Base-by-base conservation (phyloP, 2,888 invertebrate species). In the Phytoseiulus persimilis region DNA sequence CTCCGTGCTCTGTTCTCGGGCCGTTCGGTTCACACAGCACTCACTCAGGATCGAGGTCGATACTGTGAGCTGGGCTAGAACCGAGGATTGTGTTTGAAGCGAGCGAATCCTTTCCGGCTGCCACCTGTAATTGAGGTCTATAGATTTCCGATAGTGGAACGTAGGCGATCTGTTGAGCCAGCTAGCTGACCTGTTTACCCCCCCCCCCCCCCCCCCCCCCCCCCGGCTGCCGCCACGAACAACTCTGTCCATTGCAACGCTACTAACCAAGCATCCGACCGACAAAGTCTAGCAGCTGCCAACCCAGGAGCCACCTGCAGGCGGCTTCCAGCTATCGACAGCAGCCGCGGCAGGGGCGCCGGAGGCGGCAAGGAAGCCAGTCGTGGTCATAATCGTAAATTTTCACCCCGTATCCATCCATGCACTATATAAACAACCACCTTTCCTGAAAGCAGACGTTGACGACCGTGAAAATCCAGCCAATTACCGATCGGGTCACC, bases 51-150 rank as follows among this genome's bases (percentile, higher is more conserved):
- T 14, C 65, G 65, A 11, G 9, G 23, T 28, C 23, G 65, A 28
- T 2, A 28, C 65, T 65, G 65, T 18, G 65, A 65, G 14, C 28
- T 18, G 65, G 18, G 1, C 28, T 18, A 23, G 65, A 2, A 28
- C 39, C 23, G 18, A 65, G 28, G 65, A 65, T 28, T 65, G 65
- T 65, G 65, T 65, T 65, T 65, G 65, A 65, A 65, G 65, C 65
- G 14, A 65, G 28, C 65, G 65, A 28, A 28, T 65, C 28, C 65
- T 65, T 65, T 65, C 18, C 18, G 65, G 65, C 65, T 65, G 65
- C 65, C 65, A 65, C 65, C 65, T 65, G 65, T 65, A 65, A 65
- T 65, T 65, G 65, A 65, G 65, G 65, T 65, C 65, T 65, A 65
- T 65, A 28, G 65, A 65, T 65, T 65, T 65, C 18, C 65, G 65